Conservation (phyloP, 2,888 invertebrate species). For the Aporophyla lueneburgensis region DNA sequence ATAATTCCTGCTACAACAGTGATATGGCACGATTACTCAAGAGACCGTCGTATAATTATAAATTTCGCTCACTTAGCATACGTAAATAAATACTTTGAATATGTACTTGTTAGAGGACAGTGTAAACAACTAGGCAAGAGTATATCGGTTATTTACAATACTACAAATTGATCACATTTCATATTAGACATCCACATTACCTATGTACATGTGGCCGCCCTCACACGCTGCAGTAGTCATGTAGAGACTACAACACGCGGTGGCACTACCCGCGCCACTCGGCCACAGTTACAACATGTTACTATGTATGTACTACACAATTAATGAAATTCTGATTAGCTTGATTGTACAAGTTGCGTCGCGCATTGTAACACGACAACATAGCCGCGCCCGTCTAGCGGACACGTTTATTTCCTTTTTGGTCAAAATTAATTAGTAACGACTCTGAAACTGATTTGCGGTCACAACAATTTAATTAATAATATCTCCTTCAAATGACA, state of each 20-base stretch:
- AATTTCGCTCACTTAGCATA: constrained; percentile 7
- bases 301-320: constrained; percentile 29
- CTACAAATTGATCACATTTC: constrained; percentile 39
- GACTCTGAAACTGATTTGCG: not conserved
- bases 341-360: constrained; percentile 5
- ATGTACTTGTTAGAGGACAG: constrained; percentile 24
- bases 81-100: constrained; percentile 8
- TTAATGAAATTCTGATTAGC: constrained; percentile 32
- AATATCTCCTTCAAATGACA: constrained; percentile 42
- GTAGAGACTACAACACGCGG: no score
- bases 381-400: constrained; percentile 1
- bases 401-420: constrained; percentile 8
- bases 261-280: not conserved
- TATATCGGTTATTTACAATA: constrained; percentile 50
- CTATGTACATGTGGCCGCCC: not conserved
- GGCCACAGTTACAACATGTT: not conserved
- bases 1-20: constrained; percentile 15
- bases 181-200: constrained; percentile 37
- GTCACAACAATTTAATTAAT: constrained; percentile 22
- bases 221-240: no score
- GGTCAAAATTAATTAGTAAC: constrained; percentile 16
- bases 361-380: not conserved
- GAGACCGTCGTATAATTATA: not conserved
- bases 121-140: constrained; percentile 50
- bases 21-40: constrained; percentile 48